Evolutionary conservation across 53 echinoderm and acorn worm genomes (phyloP).

Genomic region (Glandiceps talaboti): DNA sequence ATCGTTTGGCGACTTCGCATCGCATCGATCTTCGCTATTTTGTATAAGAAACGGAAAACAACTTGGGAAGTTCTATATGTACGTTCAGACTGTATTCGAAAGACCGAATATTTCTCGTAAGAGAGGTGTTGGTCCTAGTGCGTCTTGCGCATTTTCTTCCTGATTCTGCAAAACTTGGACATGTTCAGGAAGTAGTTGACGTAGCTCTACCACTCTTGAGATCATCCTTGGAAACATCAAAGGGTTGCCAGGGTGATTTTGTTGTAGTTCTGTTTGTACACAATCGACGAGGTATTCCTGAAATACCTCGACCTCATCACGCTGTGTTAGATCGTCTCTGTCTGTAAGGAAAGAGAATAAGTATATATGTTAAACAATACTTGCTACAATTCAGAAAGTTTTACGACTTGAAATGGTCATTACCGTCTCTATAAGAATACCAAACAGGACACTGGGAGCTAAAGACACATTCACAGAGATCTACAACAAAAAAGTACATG

Average conservation of each 20-base stretch:
- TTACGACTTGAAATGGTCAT: no score
- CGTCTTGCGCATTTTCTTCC: not conserved
- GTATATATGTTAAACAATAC: no score
- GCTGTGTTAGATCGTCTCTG: constrained; percentile 82
- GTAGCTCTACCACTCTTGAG: constrained; percentile 74
- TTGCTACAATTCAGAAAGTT: no score
- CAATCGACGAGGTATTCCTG: constrained; percentile 90
- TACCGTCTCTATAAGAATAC: no score
- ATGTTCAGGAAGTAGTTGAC: constrained; percentile 88
- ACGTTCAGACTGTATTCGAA: not conserved
- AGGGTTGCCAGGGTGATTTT: constrained; percentile 72
- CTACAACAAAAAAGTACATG: no score
- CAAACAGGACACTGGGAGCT: no score
- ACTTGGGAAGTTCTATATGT: no score
- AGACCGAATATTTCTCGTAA: not conserved
- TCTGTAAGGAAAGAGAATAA: constrained; percentile 40
- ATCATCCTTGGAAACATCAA: constrained; percentile 76
- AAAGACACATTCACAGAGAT: no score
- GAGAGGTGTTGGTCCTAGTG: not conserved
- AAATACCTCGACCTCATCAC: constrained; percentile 81
- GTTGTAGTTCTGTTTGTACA: constrained; percentile 65
- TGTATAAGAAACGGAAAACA: no score
- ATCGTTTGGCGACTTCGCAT: no score
- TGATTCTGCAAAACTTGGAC: constrained; percentile 85
- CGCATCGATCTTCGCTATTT: no score